Conservation (phyloP, 2,797 vertebrate species). For the Notamacropus eugenii region DNA sequence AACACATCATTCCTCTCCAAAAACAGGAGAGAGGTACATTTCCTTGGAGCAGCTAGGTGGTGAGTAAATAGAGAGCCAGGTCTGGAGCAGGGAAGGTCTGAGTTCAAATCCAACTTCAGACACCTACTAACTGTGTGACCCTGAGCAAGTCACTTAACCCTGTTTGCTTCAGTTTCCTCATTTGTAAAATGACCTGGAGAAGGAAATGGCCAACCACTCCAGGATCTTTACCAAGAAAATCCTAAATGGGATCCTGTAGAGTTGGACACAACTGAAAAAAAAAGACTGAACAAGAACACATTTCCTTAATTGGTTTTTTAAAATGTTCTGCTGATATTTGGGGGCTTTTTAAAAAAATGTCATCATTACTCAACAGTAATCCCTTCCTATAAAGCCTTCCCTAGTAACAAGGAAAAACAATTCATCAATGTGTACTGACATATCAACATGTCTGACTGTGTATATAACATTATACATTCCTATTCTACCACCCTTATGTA, state of each 20-base stretch:
- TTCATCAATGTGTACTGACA: not conserved
- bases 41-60: not conserved
- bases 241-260: not conserved
- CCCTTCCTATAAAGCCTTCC: not conserved
- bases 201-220: not conserved
- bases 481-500: not conserved
- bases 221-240: not conserved
- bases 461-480: not conserved
- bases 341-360: not conserved
- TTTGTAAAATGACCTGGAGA: not conserved
- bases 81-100: not conserved
- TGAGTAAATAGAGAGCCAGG: not conserved
- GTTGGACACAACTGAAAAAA: not conserved
- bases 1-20: not conserved
- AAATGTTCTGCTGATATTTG: not conserved
- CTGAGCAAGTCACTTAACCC: not conserved
- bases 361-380: not conserved
- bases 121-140: not conserved
- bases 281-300: not conserved
- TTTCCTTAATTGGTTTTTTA: not conserved
- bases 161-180: not conserved
- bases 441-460: not conserved
- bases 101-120: not conserved
- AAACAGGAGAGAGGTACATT: not conserved
- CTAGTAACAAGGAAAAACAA: not conserved